Base-by-base conservation (phyloP, 2,113 vertebrate genomes). In the Merops nubicus region DNA sequence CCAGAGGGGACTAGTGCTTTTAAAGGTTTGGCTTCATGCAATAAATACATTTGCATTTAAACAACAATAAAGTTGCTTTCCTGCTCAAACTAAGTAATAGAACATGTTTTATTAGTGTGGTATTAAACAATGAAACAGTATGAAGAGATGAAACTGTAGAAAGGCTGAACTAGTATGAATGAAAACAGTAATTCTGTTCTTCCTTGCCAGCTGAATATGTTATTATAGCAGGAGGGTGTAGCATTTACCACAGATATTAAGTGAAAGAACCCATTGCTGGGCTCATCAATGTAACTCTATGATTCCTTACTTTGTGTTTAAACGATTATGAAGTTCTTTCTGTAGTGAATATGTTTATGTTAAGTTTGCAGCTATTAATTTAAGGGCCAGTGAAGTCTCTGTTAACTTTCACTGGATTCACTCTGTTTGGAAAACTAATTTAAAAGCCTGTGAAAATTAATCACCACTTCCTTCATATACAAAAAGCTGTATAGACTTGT, bases 241-340 rank as follows among this genome's bases (percentile, higher is more conserved):
- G 7, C 10, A 56, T 34, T 81, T 73, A n/a, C 43, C 12, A 47
- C 4, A 77, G 26, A 7, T 47, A 62, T 57, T 81, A 60, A 68
- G 15, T 40, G 11, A 53, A 31, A 40, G 8, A n/a, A n/a, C 26
- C 26, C 14, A 28, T 53, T 28, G 19, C 9, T 33, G 9, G 15
- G 8, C 7, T 86, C 6, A 29, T 69, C 3, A 3, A 7, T 3
- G 2, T 60, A 60, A 56, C 6, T 83, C 31, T 80, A 0, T 47
- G 28, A 48, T n/a, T 62, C 26, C 9, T 80, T 47, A n/a, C 13
- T 11, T 54, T 69, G 9, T 73, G 18, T 65, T 81, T 28, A 74
- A 81, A 70, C 12, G 4, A 34, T 4, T 53, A 36, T 28, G 21
- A 50, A 63, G 4, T 12, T 62, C 47, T 42, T 59, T 48, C 36